Evolutionary conservation across 2,113 vertebrate genomes (phyloP).

Genomic region (Thalassarche chlororhynchos): DNA sequence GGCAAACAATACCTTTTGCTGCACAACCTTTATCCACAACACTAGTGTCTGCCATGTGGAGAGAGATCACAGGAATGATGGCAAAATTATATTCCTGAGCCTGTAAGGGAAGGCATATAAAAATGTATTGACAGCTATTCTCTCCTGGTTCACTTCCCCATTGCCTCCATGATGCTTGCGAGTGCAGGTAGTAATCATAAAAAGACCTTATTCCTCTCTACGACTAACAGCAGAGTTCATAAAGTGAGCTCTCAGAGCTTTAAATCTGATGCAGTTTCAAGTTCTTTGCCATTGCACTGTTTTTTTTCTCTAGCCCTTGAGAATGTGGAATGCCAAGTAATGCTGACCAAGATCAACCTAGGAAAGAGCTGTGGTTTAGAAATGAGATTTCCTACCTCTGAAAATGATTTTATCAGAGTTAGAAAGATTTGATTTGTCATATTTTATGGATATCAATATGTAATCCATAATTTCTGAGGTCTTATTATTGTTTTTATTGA

Average conservation of each 20-base stretch:
- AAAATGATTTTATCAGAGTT: background rate
- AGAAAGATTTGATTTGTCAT: background rate
- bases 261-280: background rate
- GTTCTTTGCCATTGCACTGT: background rate
- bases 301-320: background rate
- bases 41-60: background rate
- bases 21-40: background rate
- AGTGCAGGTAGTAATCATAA: background rate
- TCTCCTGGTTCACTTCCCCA: background rate
- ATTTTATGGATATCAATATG: constrained; percentile 1
- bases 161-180: background rate
- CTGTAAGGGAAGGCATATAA: background rate
- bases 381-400: background rate
- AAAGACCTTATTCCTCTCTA: background rate
- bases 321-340: background rate
- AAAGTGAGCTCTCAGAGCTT: background rate
- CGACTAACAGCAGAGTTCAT: background rate
- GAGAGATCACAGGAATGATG: background rate
- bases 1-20: background rate
- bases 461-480: background rate
- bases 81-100: background rate
- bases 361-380: background rate
- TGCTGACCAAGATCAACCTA: background rate
- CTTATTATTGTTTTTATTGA: background rate
- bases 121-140: background rate